Base-by-base conservation (phyloP, 1,140 invertebrate species). In the Probaryconus sp. region DNA sequence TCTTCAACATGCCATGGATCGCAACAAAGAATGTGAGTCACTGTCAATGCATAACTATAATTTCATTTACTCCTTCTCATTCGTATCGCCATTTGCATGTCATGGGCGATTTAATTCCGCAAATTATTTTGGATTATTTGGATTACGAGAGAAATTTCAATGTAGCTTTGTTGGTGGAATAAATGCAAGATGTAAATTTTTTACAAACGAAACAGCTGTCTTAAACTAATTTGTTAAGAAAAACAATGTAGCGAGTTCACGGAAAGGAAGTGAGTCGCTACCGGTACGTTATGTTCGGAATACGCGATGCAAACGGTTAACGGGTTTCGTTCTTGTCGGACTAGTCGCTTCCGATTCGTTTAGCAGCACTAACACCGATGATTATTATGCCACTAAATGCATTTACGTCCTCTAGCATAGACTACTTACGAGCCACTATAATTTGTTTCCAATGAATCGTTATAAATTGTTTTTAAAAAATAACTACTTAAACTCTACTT, bases 1-100 rank as follows among this genome's bases (percentile, higher is more conserved):
- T 5, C 90, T 97, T 68, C 95, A 96, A 79, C 93, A 95, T 79
- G 91, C 94, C 80, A 96, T 98, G 92, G 96, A 97, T 86, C 96
- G 96, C 83, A 98, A 98, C 87, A 98, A 98, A 91, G 96, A 98
- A 93, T 98, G 97, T 98, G 88, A 96, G 86, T 86, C 18, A 68
- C 45, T 11, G 26, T 35, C 38, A 13, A 3, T 40, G 45, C 38
- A 61, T 50, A 10, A 3, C 5, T 24, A 2, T 31, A 5, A 20
- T 14, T 30, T 2, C 2, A 10, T 18, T 31, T 48, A 18, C 2
- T n/a, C 4, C 18, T 42, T 20, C 21, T 4, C 10, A n/a, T 18
- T 31, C 14, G 30, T 26, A n/a, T n/a, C n/a, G n/a, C n/a, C n/a
- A n/a, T n/a, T 24, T 24, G 3, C 21, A 24, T 24, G 21, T 24